These are phyloP conservation scores for Rattus norvegicus DNA, from an alignment of 2,113 vertebrate genomes.

Conservation along the genomic window GRCr8 NC_086031.1:89697001-89697500, in stretches of 20 bases:
- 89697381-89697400: not conserved
- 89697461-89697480: not conserved
- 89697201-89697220: not conserved
- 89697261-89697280: not conserved
- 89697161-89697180: not conserved
- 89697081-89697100: not conserved
- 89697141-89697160: not conserved
- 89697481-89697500: not conserved
- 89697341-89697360: not conserved
- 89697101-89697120: not conserved
- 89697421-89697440: not conserved
- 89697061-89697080: not conserved
- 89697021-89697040: not conserved
- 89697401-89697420: not conserved
- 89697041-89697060: not conserved
- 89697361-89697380: not conserved
- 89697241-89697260: fast-evolving
- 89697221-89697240: not conserved
- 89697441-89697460: not conserved
- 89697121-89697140: not conserved
- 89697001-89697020: not conserved
- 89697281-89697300: not conserved
- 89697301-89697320: not conserved
- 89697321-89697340: not conserved
- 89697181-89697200: not conserved